Evolutionary conservation across 2,113 vertebrate species (phyloP).

Genomic region (Nibea coibor): DNA sequence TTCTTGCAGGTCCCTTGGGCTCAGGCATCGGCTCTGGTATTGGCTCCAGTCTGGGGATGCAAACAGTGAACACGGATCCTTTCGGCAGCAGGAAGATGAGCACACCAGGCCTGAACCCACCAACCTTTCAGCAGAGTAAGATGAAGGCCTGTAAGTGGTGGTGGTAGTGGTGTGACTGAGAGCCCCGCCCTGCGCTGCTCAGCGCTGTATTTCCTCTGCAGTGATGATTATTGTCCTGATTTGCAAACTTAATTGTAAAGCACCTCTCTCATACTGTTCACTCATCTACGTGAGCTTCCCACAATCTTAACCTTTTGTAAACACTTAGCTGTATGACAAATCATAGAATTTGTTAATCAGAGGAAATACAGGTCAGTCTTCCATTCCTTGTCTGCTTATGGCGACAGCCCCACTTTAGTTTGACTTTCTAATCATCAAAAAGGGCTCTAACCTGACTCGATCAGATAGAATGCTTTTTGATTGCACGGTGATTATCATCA

Average conservation of each 20-base stretch:
- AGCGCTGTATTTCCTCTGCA: constrained; percentile 79
- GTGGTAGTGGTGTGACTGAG: constrained; percentile 91
- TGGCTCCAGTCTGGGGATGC: constrained; percentile 93
- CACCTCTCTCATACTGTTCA: not conserved
- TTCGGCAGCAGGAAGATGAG: constrained; percentile 98
- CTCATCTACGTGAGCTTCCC: not conserved
- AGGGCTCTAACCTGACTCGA: constrained; percentile 36
- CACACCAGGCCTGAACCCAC: constrained; percentile 96
- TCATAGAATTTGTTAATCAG: not conserved
- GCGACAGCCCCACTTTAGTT: constrained; percentile 68
- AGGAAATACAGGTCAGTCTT: constrained; percentile 84
- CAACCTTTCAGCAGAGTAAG: constrained; percentile 99
- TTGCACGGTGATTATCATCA: constrained; percentile 1
- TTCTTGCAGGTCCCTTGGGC: constrained; percentile 87
- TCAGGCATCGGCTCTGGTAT: constrained; percentile 92
- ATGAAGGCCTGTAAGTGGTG: constrained; percentile 97
- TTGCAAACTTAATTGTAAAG: not conserved
- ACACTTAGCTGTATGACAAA: not conserved
- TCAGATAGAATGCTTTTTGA: constrained; percentile 20
- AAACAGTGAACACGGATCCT: constrained; percentile 92
- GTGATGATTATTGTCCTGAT: not conserved
- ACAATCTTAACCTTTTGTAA: not conserved
- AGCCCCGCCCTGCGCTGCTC: constrained; percentile 83
- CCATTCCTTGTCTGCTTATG: constrained; percentile 78
- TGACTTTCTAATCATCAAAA: constrained; percentile 23